phyloP scores from a whole-genome alignment of 2,797 vertebrate species.

The Trematomus bernacchii region DNA sequence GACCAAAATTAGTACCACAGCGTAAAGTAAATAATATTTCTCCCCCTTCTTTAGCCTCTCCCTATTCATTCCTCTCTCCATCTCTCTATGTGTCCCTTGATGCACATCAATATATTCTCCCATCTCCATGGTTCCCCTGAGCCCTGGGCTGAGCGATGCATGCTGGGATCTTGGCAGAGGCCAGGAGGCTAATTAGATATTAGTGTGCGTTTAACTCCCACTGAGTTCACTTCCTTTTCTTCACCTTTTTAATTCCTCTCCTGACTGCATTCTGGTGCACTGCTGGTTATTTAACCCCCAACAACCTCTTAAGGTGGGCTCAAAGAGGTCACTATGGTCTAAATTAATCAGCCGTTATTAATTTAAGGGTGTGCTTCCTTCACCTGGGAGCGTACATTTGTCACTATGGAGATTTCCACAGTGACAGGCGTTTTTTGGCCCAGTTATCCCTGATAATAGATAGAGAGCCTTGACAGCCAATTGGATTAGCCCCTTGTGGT shows the following conservation, averaged over 20 bases:
- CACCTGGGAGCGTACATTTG: conserved; percentile 67
- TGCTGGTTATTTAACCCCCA: conserved; percentile 68
- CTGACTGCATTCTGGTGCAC: conserved; percentile 40
- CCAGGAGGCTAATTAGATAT: conserved; percentile 93
- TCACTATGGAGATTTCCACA: conserved; percentile 71
- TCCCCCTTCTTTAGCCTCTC: conserved; percentile 23
- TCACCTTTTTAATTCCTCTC: conserved; percentile 61
- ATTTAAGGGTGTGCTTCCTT: conserved; percentile 76
- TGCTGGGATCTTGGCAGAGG: conserved; percentile 81
- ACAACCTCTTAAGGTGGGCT: conserved; percentile 52
- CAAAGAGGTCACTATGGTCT: conserved; percentile 54
- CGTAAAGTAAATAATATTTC: conserved; percentile 68
- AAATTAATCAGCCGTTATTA: conserved; percentile 83
- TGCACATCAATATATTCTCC: conserved; percentile 61
- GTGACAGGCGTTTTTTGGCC: conserved; percentile 69
- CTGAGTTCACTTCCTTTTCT: conserved; percentile 75
- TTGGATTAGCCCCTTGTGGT: conserved; percentile 81
- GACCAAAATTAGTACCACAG: conserved; percentile 59
- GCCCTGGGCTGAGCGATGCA: conserved; percentile 62
- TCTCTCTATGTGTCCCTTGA: conserved; percentile 50
- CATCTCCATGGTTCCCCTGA: conserved; percentile 57
- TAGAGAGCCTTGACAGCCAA: conserved; percentile 71
- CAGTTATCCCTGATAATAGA: conserved; percentile 74
- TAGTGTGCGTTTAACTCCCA: conserved; percentile 90
- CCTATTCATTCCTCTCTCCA: conserved; percentile 5